Evolutionary conservation across 2,797 vertebrate genomes (phyloP).

Genomic region (Ciconia nigra): DNA sequence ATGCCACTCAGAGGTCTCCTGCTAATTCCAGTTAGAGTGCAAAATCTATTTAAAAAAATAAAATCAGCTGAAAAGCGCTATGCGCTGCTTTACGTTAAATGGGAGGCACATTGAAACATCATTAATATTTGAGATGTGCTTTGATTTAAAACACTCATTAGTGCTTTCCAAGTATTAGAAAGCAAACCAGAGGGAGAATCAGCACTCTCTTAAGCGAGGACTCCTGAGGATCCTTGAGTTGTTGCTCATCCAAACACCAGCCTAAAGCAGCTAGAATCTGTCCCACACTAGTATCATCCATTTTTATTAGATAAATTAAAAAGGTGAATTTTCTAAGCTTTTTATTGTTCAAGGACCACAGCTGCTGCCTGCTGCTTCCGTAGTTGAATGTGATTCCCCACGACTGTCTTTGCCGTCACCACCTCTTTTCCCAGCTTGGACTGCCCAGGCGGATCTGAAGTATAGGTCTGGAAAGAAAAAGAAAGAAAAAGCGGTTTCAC

Average conservation of each 20-base stretch:
- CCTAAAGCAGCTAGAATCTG: constrained; percentile 20
- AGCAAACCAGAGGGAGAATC: constrained; percentile 56
- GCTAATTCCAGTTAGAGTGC: background rate
- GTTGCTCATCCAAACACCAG: constrained; percentile 28
- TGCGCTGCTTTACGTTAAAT: background rate
- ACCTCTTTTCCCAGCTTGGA: background rate
- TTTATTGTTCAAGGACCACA: constrained; percentile 24
- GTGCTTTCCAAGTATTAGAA: constrained; percentile 53
- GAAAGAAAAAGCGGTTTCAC: background rate
- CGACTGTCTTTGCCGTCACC: background rate
- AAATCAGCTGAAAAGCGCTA: constrained; percentile 5
- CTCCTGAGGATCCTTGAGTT: constrained; percentile 53
- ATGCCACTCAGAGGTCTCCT: background rate
- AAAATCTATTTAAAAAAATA: background rate
- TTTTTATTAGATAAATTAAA: constrained; percentile 54
- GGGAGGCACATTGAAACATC: constrained; percentile 7
- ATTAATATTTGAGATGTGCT: constrained; percentile 51
- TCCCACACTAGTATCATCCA: background rate
- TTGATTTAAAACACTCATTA: constrained; percentile 63
- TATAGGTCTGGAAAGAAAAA: background rate
- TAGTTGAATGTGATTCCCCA: background rate
- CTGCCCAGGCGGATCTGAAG: background rate
- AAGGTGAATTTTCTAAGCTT: constrained; percentile 37
- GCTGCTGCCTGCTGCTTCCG: constrained; percentile 26
- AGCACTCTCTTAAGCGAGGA: background rate